phyloP scores from a whole-genome alignment of 2,113 vertebrate species.

The Patagioenas fasciata region DNA sequence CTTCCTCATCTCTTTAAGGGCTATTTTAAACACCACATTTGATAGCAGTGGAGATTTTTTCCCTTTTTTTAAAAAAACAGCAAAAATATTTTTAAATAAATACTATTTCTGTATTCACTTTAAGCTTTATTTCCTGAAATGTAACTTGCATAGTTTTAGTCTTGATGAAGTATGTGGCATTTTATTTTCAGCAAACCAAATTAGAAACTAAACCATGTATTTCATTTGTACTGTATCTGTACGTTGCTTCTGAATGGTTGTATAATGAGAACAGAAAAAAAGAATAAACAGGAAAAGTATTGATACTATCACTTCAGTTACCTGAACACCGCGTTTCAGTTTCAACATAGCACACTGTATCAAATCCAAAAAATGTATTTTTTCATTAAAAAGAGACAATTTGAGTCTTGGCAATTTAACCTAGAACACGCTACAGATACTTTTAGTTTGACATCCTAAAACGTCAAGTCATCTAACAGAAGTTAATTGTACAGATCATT shows the following conservation, averaged over 20 bases:
- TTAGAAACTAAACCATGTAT: neutral
- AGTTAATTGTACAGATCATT: neutral
- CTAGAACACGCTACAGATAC: neutral
- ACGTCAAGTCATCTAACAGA: neutral
- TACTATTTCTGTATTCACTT: conserved; percentile 26
- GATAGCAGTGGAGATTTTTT: neutral
- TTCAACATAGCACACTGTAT: neutral
- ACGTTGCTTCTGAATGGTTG: neutral
- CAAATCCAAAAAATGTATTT: neutral
- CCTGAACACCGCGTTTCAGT: neutral
- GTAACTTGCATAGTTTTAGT: neutral
- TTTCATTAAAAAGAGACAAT: neutral
- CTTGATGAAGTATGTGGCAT: conserved; percentile 29
- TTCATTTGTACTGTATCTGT: neutral
- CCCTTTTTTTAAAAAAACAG: neutral
- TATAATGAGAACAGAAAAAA: neutral
- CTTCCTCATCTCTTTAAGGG: neutral
- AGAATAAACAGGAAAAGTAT: neutral
- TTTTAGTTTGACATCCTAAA: neutral
- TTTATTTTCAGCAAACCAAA: conserved; percentile 32
- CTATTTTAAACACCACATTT: neutral
- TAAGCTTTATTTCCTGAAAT: conserved; percentile 31
- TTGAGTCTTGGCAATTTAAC: neutral
- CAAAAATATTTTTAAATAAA: neutral
- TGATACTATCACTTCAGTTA: neutral